phyloP scores from a whole-genome alignment of 2,888 invertebrate genomes.

The Aphodius granarius region DNA sequence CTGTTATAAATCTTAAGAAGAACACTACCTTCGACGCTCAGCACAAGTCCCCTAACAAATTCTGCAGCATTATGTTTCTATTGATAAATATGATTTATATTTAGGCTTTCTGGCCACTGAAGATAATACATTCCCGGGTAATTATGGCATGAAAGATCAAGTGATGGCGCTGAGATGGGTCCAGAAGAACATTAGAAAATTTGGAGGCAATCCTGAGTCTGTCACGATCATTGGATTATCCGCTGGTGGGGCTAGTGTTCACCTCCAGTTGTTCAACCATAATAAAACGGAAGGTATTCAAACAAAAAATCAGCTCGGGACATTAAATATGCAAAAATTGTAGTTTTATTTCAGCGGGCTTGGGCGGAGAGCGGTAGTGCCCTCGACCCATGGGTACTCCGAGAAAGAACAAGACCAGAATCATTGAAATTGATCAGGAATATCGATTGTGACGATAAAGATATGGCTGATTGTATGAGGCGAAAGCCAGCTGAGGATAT shows the following conservation, averaged over 20 bases:
- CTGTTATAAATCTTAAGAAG: too few relatives aligned
- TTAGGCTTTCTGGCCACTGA: constrained; percentile 66
- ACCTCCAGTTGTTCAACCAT: constrained; percentile 67
- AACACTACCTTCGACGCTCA: too few relatives aligned
- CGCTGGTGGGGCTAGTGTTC: constrained; percentile 71
- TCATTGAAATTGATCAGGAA: constrained; percentile 59
- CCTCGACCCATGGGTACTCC: constrained; percentile 57
- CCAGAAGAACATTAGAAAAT: constrained; percentile 63
- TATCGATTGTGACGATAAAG: constrained; percentile 62
- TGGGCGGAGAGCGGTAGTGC: constrained; percentile 70
- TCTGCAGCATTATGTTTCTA: too few relatives aligned
- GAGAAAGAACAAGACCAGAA: constrained; percentile 58
- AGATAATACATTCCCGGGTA: constrained; percentile 65
- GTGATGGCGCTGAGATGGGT: constrained; percentile 67
- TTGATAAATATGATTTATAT: not conserved
- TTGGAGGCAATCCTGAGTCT: constrained; percentile 68
- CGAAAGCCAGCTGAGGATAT: constrained; percentile 60
- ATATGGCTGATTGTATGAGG: constrained; percentile 61
- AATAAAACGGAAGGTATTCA: constrained; percentile 1
- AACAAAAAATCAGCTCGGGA: not conserved
- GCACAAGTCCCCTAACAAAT: too few relatives aligned
- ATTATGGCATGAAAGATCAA: constrained; percentile 72
- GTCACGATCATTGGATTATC: constrained; percentile 68
- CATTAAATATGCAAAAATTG: constrained; percentile 46
- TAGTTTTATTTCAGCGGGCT: constrained; percentile 57